Evolutionary conservation across 2,888 invertebrate genomes (phyloP), one percentile per base, ranked within the genome.

Genomic region (Pogonocherus hispidulus): DNA sequence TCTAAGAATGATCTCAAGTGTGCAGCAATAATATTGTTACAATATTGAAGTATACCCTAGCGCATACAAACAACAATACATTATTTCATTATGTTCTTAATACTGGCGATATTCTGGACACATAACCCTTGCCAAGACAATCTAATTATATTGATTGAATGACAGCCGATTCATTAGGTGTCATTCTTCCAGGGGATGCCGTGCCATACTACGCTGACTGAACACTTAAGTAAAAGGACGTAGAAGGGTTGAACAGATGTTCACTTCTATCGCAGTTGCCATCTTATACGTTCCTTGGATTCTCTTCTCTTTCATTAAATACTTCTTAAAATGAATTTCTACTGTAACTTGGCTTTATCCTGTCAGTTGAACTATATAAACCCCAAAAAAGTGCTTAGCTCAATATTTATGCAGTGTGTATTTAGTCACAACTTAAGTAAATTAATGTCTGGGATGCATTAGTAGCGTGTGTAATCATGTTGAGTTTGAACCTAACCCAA

Each of bases 101-200:
- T 81, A 80, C 76, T 71, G 72, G 72, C 81, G 83, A 81, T 84
- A 84, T 84, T 84, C 83, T 77, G 79, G 80, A 82, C 84, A 83
- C 83, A 83, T 80, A 84, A 84, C 83, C 83, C 84, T 84, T 76
- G 82, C 80, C 75, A 70, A 78, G 80, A 84, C 85, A 86, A 86
- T 86, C 85, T 85, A 85, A 86, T 86, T 85, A 85, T 84, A 85
- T 84, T 85, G 86, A 86, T 86, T 86, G 86, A 86, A 85, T 85
- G 86, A 85, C 86, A 84, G 85, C 78, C 85, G 83, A 85, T 86
- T 86, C 85, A 85, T 86, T 86, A 84, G 84, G 80, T 84, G 85
- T 85, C 84, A 84, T 84, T 83, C 82, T 82, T 80, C 76, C 75
- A 71, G 75, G 79, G 79, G 81, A 75, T 74, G 44, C 67, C 66